Percentiles rank a stretch among this genome's conserved stretches.
Evolutionary conservation across 2,797 vertebrate genomes (phyloP).

Genomic region (Pipistrellus kuhlii): DNA sequence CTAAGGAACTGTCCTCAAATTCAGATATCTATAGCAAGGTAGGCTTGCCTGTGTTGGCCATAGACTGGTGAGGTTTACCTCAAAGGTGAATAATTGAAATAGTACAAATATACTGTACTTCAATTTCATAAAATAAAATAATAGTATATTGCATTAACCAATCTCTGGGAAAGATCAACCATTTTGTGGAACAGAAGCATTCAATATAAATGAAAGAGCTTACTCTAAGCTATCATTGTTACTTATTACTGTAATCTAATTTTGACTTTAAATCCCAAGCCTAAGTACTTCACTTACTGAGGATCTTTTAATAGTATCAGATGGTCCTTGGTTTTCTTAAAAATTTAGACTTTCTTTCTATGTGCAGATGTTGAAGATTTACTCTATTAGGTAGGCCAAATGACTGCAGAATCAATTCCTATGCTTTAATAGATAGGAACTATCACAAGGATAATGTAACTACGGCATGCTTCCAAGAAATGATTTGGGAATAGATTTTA

Average conservation of each 20-base stretch:
- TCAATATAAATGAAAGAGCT: conserved; percentile 9
- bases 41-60: background rate
- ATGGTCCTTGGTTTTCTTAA: conserved; percentile 4
- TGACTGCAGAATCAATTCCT: background rate
- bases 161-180: background rate
- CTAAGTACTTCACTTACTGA: background rate
- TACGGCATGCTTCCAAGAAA: conserved; percentile 20
- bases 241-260: background rate
- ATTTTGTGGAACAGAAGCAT: background rate
- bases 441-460: background rate
- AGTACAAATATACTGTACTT: background rate
- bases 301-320: conserved; percentile 3
- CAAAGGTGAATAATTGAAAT: background rate
- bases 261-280: conserved; percentile 33
- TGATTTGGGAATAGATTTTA: conserved; percentile 50
- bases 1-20: background rate
- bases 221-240: background rate
- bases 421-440: conserved; percentile 30
- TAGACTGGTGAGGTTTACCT: background rate
- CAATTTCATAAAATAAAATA: conserved; percentile 23
- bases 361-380: background rate
- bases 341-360: conserved; percentile 10
- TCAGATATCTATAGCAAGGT: background rate
- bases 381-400: conserved; percentile 5
- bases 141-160: background rate